Percentiles rank a stretch among this genome's conserved stretches.
These are phyloP conservation scores for Platycheirus rosarum DNA, from an alignment of 2,888 invertebrate species.

Conservation along the genomic window DNA sequence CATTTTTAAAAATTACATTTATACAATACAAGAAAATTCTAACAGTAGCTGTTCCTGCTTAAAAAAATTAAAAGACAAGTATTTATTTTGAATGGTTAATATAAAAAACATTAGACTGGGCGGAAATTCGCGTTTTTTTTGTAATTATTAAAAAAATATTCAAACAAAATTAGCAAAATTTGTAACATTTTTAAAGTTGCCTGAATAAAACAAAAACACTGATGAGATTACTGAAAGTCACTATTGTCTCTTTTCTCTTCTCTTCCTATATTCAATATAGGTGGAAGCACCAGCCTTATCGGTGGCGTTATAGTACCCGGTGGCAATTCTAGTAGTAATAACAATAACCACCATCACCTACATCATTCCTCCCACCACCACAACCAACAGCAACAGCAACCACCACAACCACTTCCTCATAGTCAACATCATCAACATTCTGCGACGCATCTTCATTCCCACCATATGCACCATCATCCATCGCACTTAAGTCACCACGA, in stretches of 20 bases:
- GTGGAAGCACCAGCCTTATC: conserved; percentile 82
- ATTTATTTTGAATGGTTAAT: conserved; percentile 63
- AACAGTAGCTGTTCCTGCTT: conserved; percentile 67
- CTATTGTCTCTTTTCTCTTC: conserved; percentile 83
- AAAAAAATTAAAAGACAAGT: conserved; percentile 43
- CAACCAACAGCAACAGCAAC: conserved; percentile 76
- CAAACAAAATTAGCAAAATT: conserved; percentile 70
- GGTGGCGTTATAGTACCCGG: conserved; percentile 83
- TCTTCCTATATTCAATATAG: conserved; percentile 83
- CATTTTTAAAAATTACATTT: conserved; percentile 53
- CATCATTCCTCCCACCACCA: conserved; percentile 78
- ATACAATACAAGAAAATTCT: conserved; percentile 55
- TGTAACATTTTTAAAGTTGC: conserved; percentile 74
- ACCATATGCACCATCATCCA: conserved; percentile 75
- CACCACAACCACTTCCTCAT: conserved; percentile 76
- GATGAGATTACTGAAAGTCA: conserved; percentile 82
- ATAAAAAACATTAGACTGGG: conserved; percentile 46
- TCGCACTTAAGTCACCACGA: conserved; percentile 75
- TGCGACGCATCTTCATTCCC: conserved; percentile 76
- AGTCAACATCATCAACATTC: conserved; percentile 75
- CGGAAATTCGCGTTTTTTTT: conserved; percentile 55
- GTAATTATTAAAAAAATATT: conserved; percentile 38
- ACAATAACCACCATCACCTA: conserved; percentile 79
- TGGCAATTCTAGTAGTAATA: conserved; percentile 81
- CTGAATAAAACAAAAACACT: conserved; percentile 73